These are phyloP conservation scores for Acleris laterana DNA, from an alignment of 2,888 invertebrate species.

Conservation along the genomic window DNA sequence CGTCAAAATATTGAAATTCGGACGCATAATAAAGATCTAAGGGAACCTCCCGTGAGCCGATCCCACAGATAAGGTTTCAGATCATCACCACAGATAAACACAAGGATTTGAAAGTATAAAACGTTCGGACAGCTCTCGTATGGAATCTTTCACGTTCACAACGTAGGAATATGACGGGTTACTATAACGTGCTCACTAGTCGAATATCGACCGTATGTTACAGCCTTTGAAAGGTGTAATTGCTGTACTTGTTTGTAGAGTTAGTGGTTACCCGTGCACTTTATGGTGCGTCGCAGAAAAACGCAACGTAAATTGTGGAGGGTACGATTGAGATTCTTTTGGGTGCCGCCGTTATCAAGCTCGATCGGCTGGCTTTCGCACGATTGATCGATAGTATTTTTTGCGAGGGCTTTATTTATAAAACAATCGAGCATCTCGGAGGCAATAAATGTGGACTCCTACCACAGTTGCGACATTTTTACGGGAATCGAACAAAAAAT, in stretches of 20 bases:
- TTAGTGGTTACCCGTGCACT: conserved; percentile 41
- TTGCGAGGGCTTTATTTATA: conserved; percentile 82
- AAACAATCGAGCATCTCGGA: conserved; percentile 78
- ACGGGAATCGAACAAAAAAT: conserved; percentile 52
- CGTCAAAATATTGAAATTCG: conserved; percentile 64
- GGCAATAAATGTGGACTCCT: conserved; percentile 76
- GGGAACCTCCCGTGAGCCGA: conserved; percentile 74
- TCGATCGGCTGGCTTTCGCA: conserved; percentile 80
- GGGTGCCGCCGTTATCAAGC: conserved; percentile 58
- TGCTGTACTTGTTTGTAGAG: conserved; percentile 39
- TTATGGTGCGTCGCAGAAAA: conserved; percentile 42
- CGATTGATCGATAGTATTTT: conserved; percentile 85
- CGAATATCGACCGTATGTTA: conserved; percentile 46
- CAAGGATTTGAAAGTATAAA: conserved; percentile 84
- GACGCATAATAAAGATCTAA: conserved; percentile 82
- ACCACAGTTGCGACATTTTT: conserved; percentile 64
- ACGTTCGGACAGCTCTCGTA: conserved; percentile 82
- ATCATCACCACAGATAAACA: conserved; percentile 80
- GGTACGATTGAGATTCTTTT: conserved; percentile 49
- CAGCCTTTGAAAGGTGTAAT: conserved; percentile 44
- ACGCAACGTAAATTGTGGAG: conserved; percentile 48
- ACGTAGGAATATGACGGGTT: conserved; percentile 76
- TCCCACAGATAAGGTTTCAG: conserved; percentile 74
- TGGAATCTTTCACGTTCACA: conserved; percentile 79
- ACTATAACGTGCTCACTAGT: conserved; percentile 43